Conservation (phyloP, 30 jellyfish, hydroid and myxozoan genomes). For the Aurelia aurita complex sp. Pacific region DNA sequence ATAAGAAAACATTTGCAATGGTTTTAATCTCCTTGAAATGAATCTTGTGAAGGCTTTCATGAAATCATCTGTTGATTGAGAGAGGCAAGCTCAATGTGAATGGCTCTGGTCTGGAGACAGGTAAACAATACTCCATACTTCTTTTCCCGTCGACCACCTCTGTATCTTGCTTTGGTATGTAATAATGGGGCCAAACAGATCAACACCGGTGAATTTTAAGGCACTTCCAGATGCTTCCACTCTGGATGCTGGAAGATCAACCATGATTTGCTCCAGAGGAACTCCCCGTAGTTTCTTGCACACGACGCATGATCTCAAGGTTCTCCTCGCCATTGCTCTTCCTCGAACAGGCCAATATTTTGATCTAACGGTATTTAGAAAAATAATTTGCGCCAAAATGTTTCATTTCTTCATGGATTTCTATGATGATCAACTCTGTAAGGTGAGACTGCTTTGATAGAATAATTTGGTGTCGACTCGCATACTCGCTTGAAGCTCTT, state of each 20-base stretch:
- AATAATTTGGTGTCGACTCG: too few species aligned
- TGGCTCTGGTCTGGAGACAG: constrained; percentile 49
- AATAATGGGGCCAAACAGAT: constrained; percentile 34
- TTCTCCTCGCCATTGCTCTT: constrained; percentile 6
- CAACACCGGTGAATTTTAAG: constrained; percentile 44
- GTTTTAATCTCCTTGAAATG: constrained; percentile 29
- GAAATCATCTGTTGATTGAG: constrained; percentile 34
- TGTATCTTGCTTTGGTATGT: constrained; percentile 21
- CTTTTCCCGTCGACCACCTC: constrained; percentile 43
- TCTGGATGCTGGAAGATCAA: constrained; percentile 42
- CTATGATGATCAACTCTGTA: constrained; percentile 34
- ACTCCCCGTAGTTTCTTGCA: constrained; percentile 24
- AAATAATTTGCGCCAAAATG: constrained; percentile 5
- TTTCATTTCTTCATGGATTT: constrained; percentile 1
- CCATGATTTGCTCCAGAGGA: not conserved
- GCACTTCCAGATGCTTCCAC: constrained; percentile 23
- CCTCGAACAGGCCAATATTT: constrained; percentile 39
- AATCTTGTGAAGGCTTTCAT: constrained; percentile 32
- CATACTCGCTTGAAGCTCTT: too few species aligned
- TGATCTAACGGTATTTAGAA: constrained; percentile 33
- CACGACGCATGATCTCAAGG: too few species aligned
- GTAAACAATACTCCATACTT: constrained; percentile 39
- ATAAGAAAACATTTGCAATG: constrained; percentile 21
- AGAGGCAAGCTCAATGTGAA: constrained; percentile 35
- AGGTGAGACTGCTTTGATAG: too few species aligned